Percentiles rank a stretch among this genome's conserved stretches.
Evolutionary conservation across 2,113 vertebrate genomes (phyloP).

Genomic region (Psittacula cyanocephala): DNA sequence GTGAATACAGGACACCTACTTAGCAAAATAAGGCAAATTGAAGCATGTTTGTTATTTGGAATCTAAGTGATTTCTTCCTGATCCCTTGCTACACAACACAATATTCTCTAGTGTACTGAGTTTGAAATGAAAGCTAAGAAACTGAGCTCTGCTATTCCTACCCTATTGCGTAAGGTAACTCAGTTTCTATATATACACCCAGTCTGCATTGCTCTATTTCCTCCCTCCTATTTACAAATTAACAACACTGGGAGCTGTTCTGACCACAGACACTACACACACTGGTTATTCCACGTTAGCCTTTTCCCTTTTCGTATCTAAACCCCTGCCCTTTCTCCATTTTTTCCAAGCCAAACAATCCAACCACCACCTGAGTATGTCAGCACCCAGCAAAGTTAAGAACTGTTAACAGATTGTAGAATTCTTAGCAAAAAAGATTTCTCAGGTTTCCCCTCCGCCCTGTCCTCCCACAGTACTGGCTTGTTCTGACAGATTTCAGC

Average conservation of each 20-base stretch:
- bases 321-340: not conserved
- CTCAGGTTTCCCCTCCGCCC: not conserved
- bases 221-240: not conserved
- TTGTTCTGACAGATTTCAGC: not conserved
- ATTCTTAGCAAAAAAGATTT: not conserved
- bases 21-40: not conserved
- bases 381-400: not conserved
- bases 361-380: not conserved
- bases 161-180: not conserved
- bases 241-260: conserved; percentile 11
- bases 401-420: not conserved
- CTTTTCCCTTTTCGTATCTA: not conserved
- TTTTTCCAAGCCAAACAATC: not conserved
- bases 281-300: not conserved
- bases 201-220: not conserved
- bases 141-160: not conserved
- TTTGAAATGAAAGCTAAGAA: not conserved
- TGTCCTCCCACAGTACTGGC: not conserved
- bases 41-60: not conserved
- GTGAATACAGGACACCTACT: not conserved
- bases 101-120: not conserved
- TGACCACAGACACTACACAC: not conserved
- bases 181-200: not conserved
- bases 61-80: not conserved
- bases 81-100: not conserved